These are phyloP conservation scores for Morone chrysops DNA, from an alignment of 2,113 vertebrate species.

Conservation along the genomic window DNA sequence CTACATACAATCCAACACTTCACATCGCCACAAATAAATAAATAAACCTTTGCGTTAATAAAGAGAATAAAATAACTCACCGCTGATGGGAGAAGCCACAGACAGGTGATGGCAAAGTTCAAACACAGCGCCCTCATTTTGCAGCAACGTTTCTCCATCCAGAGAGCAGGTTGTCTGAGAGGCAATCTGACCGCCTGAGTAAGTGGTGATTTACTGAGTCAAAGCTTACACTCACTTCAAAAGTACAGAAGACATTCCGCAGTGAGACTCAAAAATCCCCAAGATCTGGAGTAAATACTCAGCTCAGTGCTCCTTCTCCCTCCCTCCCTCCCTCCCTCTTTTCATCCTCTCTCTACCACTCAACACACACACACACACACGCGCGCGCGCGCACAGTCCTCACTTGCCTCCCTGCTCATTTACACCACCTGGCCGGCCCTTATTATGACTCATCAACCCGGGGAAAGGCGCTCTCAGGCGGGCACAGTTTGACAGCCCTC, in stretches of 20 bases:
- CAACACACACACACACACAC: conserved; percentile 17
- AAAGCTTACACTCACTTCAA: conserved; percentile 43
- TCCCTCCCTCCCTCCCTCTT: background rate
- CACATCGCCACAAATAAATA: background rate
- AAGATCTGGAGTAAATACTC: conserved; percentile 52
- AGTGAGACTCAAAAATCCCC: conserved; percentile 48
- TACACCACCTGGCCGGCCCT: conserved; percentile 68
- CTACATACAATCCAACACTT: background rate
- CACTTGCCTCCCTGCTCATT: conserved; percentile 41
- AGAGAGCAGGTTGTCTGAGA: background rate
- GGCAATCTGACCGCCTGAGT: background rate
- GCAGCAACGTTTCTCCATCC: conserved; percentile 49
- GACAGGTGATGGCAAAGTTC: conserved; percentile 78
- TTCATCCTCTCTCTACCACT: background rate
- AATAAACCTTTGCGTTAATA: background rate
- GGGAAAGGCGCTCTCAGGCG: conserved; percentile 57
- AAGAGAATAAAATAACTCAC: conserved; percentile 76
- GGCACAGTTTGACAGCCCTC: conserved; percentile 74
- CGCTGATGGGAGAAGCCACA: conserved; percentile 74
- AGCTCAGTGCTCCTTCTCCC: conserved; percentile 12
- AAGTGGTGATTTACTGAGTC: conserved; percentile 35
- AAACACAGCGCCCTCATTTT: conserved; percentile 67
- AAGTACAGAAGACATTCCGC: conserved; percentile 50
- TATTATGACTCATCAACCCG: conserved; percentile 76
- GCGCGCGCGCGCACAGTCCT: conserved; percentile 7